These are phyloP conservation scores for Lutjanus campechanus DNA, from an alignment of 2,797 vertebrate genomes.

Conservation along the genomic window DNA sequence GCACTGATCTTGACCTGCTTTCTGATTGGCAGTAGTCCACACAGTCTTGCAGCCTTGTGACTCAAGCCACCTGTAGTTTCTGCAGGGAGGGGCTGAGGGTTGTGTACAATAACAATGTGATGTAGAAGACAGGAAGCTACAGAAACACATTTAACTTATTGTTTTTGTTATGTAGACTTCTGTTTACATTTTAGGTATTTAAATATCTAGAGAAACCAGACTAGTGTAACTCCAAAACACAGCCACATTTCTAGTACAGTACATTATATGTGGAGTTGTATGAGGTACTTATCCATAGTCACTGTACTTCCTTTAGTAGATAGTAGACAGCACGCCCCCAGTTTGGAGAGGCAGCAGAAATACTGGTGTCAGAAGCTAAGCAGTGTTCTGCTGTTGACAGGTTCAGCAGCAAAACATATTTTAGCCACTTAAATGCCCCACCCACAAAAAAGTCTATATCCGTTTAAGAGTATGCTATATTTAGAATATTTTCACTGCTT, in stretches of 20 bases:
- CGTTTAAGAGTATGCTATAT: too few relatives aligned
- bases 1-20: slow-evolving; percentile 75
- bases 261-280: too few relatives aligned
- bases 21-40: slow-evolving; percentile 66
- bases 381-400: too few relatives aligned
- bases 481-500: too few relatives aligned
- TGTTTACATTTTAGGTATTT: background rate
- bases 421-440: too few relatives aligned
- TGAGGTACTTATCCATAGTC: too few relatives aligned
- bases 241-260: background rate
- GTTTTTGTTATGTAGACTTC: slow-evolving; percentile 13
- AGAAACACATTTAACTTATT: slow-evolving; percentile 11
- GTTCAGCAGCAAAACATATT: too few relatives aligned
- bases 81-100: slow-evolving; percentile 18
- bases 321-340: too few relatives aligned
- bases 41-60: slow-evolving; percentile 39
- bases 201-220: background rate
- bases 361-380: too few relatives aligned
- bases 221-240: background rate
- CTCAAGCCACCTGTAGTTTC: slow-evolving; percentile 53
- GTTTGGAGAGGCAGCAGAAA: too few relatives aligned
- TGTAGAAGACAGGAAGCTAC: slow-evolving; percentile 27
- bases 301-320: too few relatives aligned
- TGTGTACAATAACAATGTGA: slow-evolving; percentile 21
- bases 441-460: too few relatives aligned